A percentile compares a stretch with the other conserved stretches of the same genome.
phyloP scores from a whole-genome alignment of 2,888 invertebrate species.

The Glaucopsyche alexis region DNA sequence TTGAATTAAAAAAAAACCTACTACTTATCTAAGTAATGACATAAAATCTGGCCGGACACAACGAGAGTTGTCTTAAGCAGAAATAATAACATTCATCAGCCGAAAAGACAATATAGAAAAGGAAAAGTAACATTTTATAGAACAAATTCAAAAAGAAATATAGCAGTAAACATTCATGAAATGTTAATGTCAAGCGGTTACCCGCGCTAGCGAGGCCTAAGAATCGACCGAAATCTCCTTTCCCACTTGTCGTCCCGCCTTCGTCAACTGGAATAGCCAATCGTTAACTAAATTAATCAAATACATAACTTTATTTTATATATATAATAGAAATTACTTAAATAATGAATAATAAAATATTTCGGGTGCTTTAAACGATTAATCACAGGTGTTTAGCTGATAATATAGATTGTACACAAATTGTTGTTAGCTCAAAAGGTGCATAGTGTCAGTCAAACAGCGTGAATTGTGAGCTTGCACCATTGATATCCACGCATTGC shows the following conservation, averaged over 20 bases:
- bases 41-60: background rate
- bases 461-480: slow-evolving; percentile 59
- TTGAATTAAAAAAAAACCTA: background rate
- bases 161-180: slow-evolving; percentile 52
- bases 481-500: slow-evolving; percentile 42
- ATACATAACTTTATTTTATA: background rate
- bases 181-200: slow-evolving; percentile 68
- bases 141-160: slow-evolving; percentile 35
- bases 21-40: background rate
- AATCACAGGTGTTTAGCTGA: slow-evolving; percentile 30
- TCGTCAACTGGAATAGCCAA: slow-evolving; percentile 78
- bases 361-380: slow-evolving; percentile 30
- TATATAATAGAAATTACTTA: background rate
- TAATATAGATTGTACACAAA: slow-evolving; percentile 45
- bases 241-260: slow-evolving; percentile 68
- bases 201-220: slow-evolving; percentile 83
- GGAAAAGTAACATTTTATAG: slow-evolving; percentile 42
- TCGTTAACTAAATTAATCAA: slow-evolving; percentile 41
- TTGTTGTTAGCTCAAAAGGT: slow-evolving; percentile 49
- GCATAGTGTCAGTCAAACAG: slow-evolving; percentile 51
- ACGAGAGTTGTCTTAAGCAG: slow-evolving; percentile 30
- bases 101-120: slow-evolving; percentile 24
- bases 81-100: slow-evolving; percentile 37
- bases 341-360: background rate
- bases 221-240: slow-evolving; percentile 82